A percentile compares a stretch with the other conserved stretches of the same genome.
phyloP scores from a whole-genome alignment of 2,888 invertebrate species.

The Cheilosia vulpina region DNA sequence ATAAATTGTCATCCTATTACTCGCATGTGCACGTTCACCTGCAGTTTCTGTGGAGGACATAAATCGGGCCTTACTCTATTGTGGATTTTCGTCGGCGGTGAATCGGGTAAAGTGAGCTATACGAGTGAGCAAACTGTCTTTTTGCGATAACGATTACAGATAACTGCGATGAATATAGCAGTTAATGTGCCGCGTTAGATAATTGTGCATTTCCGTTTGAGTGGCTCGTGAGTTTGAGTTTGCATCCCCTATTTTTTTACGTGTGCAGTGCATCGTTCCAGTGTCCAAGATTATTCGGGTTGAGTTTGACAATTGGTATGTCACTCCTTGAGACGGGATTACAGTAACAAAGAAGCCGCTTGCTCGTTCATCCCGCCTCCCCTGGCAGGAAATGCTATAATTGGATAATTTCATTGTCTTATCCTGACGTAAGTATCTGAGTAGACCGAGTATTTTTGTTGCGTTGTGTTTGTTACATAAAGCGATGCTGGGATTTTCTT shows the following conservation, averaged over 20 bases:
- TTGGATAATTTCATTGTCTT: conserved; percentile 69
- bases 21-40: conserved; percentile 47
- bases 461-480: conserved; percentile 59
- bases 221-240: conserved; percentile 48
- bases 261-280: conserved; percentile 41
- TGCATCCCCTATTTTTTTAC: neutral
- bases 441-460: conserved; percentile 15
- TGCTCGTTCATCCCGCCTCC: conserved; percentile 18
- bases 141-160: conserved; percentile 53
- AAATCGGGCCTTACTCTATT: conserved; percentile 45
- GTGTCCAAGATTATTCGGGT: conserved; percentile 19
- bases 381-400: conserved; percentile 58
- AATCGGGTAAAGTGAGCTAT: conserved; percentile 14
- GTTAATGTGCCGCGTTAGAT: conserved; percentile 41
- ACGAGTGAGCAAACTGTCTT: neutral
- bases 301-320: conserved; percentile 27
- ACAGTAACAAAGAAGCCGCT: conserved; percentile 25
- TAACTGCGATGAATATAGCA: conserved; percentile 56
- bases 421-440: conserved; percentile 69
- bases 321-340: conserved; percentile 55
- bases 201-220: conserved; percentile 64
- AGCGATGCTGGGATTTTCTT: conserved; percentile 33
- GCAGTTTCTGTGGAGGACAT: conserved; percentile 42
- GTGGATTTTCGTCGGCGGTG: conserved; percentile 13
- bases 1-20: conserved; percentile 48